These are phyloP conservation scores for Rana temporaria DNA, from an alignment of 2,113 vertebrate genomes.

Conservation along the genomic window DNA sequence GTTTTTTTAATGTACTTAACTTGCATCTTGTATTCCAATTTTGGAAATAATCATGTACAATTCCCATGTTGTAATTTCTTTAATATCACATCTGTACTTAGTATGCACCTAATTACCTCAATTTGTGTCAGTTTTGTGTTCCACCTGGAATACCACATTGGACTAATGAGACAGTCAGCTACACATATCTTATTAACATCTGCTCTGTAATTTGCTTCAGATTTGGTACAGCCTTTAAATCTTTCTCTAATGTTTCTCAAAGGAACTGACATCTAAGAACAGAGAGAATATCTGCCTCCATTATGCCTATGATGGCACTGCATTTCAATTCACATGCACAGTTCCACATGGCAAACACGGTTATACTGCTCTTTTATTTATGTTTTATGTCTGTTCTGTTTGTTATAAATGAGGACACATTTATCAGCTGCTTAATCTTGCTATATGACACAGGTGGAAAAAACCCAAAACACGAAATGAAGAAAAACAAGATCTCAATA, in stretches of 20 bases:
- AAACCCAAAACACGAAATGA: not conserved
- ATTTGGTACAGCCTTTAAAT: slow-evolving; percentile 56
- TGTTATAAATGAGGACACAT: slow-evolving; percentile 11
- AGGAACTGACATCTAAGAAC: slow-evolving; percentile 52
- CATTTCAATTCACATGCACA: slow-evolving; percentile 50
- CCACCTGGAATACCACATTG: slow-evolving; percentile 54
- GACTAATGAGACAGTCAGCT: slow-evolving; percentile 55
- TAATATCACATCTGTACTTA: slow-evolving; percentile 54
- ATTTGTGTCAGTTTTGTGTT: slow-evolving; percentile 55
- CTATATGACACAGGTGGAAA: slow-evolving; percentile 4
- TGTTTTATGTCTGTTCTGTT: not conserved
- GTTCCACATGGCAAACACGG: slow-evolving; percentile 35
- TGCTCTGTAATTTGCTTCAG: slow-evolving; percentile 56
- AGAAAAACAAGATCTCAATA: not conserved
- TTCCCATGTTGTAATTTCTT: slow-evolving; percentile 17
- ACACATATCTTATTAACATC: slow-evolving; percentile 56
- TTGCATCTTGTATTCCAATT: slow-evolving; percentile 13
- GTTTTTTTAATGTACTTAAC: slow-evolving; percentile 13
- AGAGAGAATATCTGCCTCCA: slow-evolving; percentile 23
- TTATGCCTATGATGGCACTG: not conserved
- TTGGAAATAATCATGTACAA: slow-evolving; percentile 16
- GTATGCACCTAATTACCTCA: slow-evolving; percentile 56
- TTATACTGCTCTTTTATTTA: slow-evolving; percentile 20
- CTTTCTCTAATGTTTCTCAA: slow-evolving; percentile 54
- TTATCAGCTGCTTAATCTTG: slow-evolving; percentile 31